A percentile compares a stretch with the other conserved stretches of the same genome.
phyloP scores from a whole-genome alignment of 2,797 vertebrate species.

The Yasuhikotakia modesta region DNA sequence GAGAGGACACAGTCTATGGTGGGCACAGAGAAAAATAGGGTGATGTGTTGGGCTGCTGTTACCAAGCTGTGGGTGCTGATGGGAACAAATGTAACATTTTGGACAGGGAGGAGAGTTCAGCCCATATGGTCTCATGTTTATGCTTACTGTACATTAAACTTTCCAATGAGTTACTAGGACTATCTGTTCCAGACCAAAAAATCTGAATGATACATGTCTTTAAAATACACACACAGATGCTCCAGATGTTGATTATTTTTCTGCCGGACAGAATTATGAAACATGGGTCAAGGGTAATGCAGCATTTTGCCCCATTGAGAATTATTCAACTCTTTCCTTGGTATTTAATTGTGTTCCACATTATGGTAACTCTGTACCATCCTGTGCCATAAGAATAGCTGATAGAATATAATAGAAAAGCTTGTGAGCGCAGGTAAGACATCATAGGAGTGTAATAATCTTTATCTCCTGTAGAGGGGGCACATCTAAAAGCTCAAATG shows the following conservation, averaged over 20 bases:
- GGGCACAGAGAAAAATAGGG: conserved; percentile 44
- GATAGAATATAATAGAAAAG: too few species aligned
- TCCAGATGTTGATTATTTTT: conserved; percentile 49
- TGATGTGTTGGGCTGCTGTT: conserved; percentile 29
- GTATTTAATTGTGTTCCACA: conserved; percentile 37
- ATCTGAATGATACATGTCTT: conserved; percentile 45
- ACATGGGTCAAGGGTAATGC: conserved; percentile 41
- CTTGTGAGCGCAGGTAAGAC: neutral
- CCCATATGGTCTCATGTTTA: conserved; percentile 46
- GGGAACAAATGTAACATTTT: conserved; percentile 42
- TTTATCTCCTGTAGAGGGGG: conserved; percentile 69
- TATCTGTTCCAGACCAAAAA: conserved; percentile 51
- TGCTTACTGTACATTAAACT: conserved; percentile 49
- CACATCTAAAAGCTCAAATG: conserved; percentile 62
- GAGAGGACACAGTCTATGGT: conserved; percentile 47
- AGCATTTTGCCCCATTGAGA: conserved; percentile 42
- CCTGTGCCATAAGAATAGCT: conserved; percentile 13
- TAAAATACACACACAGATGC: conserved; percentile 49
- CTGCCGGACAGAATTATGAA: conserved; percentile 30
- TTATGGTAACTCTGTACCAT: conserved; percentile 17
- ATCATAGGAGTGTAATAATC: conserved; percentile 47
- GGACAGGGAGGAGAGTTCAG: conserved; percentile 9
- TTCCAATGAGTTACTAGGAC: conserved; percentile 45
- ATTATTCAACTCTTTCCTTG: conserved; percentile 24
- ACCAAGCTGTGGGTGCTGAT: conserved; percentile 22